phyloP scores from a whole-genome alignment of 2,113 vertebrate genomes.

The Hydrochoerus hydrochaeris region DNA sequence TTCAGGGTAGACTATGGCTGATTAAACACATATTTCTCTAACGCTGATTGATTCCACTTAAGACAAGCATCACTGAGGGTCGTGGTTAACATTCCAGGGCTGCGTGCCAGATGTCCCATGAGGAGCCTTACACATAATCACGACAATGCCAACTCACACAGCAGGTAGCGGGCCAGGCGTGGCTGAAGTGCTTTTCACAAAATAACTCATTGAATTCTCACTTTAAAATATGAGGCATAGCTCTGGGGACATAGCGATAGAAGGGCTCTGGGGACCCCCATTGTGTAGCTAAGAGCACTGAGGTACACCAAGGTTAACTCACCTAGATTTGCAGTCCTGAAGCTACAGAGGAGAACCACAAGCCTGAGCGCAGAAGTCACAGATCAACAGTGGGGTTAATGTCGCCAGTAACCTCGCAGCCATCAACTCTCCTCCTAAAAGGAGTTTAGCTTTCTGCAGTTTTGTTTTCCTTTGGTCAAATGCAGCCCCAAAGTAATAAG shows the following conservation, averaged over 20 bases:
- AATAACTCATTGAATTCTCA: neutral
- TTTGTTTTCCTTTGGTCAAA: neutral
- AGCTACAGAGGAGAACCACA: neutral
- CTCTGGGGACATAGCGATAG: too few relatives aligned
- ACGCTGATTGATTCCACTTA: neutral
- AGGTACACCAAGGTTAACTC: neutral
- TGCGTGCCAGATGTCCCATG: neutral
- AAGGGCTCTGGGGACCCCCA: neutral
- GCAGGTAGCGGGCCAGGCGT: neutral
- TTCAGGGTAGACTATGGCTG: neutral
- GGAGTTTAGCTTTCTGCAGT: neutral
- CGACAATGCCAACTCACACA: neutral
- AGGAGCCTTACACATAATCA: neutral
- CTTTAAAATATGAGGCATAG: too few relatives aligned
- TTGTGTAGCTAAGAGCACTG: neutral
- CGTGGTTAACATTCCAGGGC: neutral
- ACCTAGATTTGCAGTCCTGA: neutral
- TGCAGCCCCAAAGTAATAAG: neutral
- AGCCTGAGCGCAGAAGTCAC: neutral
- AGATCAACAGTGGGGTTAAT: accelerated
- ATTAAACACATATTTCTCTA: neutral
- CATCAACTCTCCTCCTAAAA: neutral
- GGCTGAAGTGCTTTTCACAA: neutral
- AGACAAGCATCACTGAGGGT: neutral
- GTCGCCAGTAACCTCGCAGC: neutral